A percentile compares a stretch with the other conserved stretches of the same genome.
Conservation (phyloP, 2,888 invertebrate species). For the Gymnosoma rotundatum region DNA sequence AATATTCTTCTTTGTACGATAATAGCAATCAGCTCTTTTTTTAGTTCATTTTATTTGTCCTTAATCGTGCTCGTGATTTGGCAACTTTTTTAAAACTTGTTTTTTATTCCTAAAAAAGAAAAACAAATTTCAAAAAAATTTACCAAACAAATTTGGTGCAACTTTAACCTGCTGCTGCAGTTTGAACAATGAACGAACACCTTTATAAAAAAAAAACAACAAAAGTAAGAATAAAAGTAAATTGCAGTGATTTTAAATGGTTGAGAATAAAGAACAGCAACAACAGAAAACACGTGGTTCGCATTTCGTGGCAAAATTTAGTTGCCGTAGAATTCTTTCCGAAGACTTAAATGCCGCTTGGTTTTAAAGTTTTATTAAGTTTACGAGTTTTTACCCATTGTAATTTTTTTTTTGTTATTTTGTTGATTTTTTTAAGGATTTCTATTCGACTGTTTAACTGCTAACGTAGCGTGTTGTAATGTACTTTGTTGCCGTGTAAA, state of each 20-base stretch:
- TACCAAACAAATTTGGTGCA: slow-evolving; percentile 37
- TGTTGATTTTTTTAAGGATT: neutral
- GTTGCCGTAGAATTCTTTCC: no score
- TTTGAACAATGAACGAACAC: no score
- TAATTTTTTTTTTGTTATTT: neutral
- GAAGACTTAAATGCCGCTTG: no score
- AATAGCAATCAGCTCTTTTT: no score
- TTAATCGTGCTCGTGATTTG: no score
- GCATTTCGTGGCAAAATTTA: neutral
- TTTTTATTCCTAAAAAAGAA: no score
- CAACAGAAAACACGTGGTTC: slow-evolving; percentile 49
- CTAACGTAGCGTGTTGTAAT: slow-evolving; percentile 38
- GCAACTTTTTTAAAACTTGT: no score
- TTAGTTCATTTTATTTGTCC: no score
- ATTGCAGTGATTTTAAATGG: slow-evolving; percentile 38
- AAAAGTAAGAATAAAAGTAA: neutral
- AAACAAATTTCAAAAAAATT: neutral
- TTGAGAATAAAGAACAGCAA: neutral
- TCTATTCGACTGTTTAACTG: slow-evolving; percentile 8
- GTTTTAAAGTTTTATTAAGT: neutral
- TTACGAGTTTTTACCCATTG: neutral
- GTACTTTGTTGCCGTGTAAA: slow-evolving; percentile 32
- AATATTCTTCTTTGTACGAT: no score
- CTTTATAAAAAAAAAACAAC: neutral
- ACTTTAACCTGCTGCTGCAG: slow-evolving; percentile 10